phyloP scores from a whole-genome alignment of 1,140 invertebrate genomes.

The Drosophila bifasciata region DNA sequence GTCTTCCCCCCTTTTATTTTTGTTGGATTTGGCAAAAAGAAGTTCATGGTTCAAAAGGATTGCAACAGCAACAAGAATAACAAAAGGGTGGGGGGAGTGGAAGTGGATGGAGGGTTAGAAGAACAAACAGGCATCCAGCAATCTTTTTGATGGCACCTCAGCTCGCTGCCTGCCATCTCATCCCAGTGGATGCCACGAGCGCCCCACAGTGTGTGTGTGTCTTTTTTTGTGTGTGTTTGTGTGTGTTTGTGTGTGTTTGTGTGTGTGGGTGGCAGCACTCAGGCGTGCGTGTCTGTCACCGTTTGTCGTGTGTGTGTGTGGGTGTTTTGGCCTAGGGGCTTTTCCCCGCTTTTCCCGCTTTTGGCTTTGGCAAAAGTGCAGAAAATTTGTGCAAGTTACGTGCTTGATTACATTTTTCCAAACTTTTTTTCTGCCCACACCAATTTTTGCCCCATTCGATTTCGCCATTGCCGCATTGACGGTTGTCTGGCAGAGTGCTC shows the following conservation, averaged over 20 bases:
- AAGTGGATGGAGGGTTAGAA: too few relatives aligned
- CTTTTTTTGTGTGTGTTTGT: background rate
- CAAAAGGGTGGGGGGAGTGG: too few relatives aligned
- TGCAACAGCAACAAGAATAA: constrained; percentile 48
- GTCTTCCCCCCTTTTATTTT: background rate
- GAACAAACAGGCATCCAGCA: constrained; percentile 52
- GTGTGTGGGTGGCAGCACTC: constrained; percentile 40
- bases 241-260: constrained; percentile 6
- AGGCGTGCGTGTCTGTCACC: constrained; percentile 62
- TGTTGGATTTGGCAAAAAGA: constrained; percentile 3
- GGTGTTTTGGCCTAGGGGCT: constrained; percentile 58
- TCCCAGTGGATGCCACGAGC: constrained; percentile 6
- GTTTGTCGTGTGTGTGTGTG: constrained; percentile 19
- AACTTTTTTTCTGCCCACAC: constrained; percentile 50
- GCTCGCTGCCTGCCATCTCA: constrained; percentile 5
- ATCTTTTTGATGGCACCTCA: constrained; percentile 73
- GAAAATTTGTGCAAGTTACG: constrained; percentile 82
- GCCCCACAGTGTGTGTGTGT: constrained; percentile 5
- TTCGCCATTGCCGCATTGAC: constrained; percentile 45
- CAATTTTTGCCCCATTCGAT: constrained; percentile 32
- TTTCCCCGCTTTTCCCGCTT: constrained; percentile 65
- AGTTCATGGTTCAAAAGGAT: constrained; percentile 72
- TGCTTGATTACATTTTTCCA: constrained; percentile 80
- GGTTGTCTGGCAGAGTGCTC: constrained; percentile 37
- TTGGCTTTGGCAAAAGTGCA: constrained; percentile 76